Evolutionary conservation across 1,140 invertebrate species (phyloP).

Genomic region (Meloidogyne chitwoodi): DNA sequence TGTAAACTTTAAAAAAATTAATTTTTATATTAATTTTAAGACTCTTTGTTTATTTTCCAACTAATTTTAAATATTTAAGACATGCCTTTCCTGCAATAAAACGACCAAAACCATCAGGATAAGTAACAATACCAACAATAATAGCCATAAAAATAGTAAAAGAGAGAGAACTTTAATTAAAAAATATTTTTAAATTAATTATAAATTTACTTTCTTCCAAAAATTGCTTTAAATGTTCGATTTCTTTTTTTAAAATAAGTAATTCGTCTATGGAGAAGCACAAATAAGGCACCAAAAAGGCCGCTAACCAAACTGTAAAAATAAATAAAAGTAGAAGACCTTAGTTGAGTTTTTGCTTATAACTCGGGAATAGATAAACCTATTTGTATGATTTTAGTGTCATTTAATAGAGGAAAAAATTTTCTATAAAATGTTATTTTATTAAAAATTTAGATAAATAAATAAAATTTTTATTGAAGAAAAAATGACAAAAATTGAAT

Average conservation of each 20-base stretch:
- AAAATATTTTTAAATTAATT: slow-evolving; percentile 2
- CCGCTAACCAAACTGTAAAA: slow-evolving; percentile 75
- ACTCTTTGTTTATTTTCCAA: not conserved
- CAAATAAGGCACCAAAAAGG: slow-evolving; percentile 82
- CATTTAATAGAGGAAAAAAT: not conserved
- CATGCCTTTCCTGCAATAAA: slow-evolving; percentile 50
- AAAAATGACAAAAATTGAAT: not conserved
- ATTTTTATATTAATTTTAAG: no score
- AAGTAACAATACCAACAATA: slow-evolving; percentile 52
- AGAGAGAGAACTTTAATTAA: slow-evolving; percentile 34
- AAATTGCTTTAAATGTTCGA: slow-evolving; percentile 42
- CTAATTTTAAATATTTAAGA: not conserved
- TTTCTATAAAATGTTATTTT: not conserved
- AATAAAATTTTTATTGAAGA: not conserved
- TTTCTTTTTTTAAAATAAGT: slow-evolving; percentile 48
- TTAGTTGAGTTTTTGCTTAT: no score
- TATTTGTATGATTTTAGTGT: no score
- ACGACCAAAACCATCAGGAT: slow-evolving; percentile 49
- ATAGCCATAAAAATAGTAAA: slow-evolving; percentile 54
- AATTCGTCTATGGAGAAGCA: slow-evolving; percentile 77
- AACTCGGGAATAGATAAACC: no score
- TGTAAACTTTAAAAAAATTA: slow-evolving; percentile 36
- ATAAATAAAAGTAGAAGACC: no score
- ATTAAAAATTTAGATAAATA: not conserved
- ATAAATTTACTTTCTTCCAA: slow-evolving; percentile 48